Base-by-base conservation (phyloP, 37 sponge, comb jelly and placozoan species). In the Eunapius fragilis region DNA sequence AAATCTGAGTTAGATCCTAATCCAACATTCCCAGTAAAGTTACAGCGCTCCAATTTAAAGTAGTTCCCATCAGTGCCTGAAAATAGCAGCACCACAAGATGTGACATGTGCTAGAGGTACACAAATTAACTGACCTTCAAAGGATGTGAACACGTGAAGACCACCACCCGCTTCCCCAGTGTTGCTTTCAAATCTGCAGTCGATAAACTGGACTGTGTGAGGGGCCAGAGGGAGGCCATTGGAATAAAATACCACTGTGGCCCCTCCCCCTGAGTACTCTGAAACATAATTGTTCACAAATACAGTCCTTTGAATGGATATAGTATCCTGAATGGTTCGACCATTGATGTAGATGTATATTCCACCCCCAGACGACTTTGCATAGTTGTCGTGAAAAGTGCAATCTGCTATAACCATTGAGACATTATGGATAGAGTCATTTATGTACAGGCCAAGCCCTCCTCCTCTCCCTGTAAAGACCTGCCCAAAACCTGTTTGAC, bases 381-480 rank as follows among this genome's bases (percentile, higher is more conserved):
- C 93, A 31, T 23, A 76, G 84, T 93, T 93, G 32, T 35, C 25
- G 27, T 25, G 25, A 74, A 89, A 93, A 2, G 19, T 11, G 67
- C 88, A 70, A 33, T 78, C 74, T 0, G 67, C 69, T 25, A 93
- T 82, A 24, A 26, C 24, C 5, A 86, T 82, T 2, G 69, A 34
- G 37, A 86, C 23, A 37, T 87, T 80, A 36, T 87, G 70, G 38
- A 14, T 37, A 11, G 75, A 68, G 23, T 93, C 83, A 74, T 85
- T 89, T 25, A 83, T 47, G 58, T 86, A 89, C 11, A 93, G 22
- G 14, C 77, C 93, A 33, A 93, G 34, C 3, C 83, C 89, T 26
- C 93, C 93, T 33, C 89, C 93, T 49, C 93, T 31, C 68, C 93
- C 93, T 49, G 68, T 88, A 49, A 93, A 92, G 5, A 88, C 71